Evolutionary conservation across 2,797 vertebrate genomes (phyloP).

Genomic region (Lepus oiostolus): DNA sequence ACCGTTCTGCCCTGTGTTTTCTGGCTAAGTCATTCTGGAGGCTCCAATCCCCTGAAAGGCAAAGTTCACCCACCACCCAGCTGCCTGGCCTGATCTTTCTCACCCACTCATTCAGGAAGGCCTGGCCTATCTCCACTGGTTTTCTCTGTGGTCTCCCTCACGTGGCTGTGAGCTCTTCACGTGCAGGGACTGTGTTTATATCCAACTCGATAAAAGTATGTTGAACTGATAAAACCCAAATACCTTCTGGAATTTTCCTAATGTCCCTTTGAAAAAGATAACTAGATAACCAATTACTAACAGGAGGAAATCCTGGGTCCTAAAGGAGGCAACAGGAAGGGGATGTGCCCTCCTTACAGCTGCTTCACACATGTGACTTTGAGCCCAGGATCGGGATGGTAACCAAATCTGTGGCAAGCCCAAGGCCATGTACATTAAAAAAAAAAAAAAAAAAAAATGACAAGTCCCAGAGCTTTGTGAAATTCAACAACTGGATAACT

Average conservation of each 20-base stretch:
- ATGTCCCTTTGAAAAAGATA: neutral
- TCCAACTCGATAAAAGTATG: neutral
- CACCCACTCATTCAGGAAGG: neutral
- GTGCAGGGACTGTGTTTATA: neutral
- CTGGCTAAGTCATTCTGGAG: neutral
- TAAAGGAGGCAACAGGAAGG: neutral
- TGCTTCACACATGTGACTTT: neutral
- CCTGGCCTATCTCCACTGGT: neutral
- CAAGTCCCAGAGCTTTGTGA: neutral
- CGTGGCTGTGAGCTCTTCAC: neutral
- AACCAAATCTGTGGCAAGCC: neutral
- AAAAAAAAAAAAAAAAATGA: too few relatives aligned
- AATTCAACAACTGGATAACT: neutral
- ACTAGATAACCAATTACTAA: neutral
- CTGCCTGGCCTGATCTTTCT: neutral
- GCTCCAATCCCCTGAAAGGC: neutral
- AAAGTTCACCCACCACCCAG: neutral
- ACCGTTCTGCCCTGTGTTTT: neutral
- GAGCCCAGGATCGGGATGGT: neutral
- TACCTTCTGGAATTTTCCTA: neutral
- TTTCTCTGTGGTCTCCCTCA: neutral
- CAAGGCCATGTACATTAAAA: neutral
- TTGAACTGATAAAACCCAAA: neutral
- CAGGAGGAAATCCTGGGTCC: neutral
- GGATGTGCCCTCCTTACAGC: neutral